Evolutionary conservation across 2,797 vertebrate genomes (phyloP), one percentile per base, ranked within the genome.

Genomic region (Phrynocephalus vlangalii): DNA sequence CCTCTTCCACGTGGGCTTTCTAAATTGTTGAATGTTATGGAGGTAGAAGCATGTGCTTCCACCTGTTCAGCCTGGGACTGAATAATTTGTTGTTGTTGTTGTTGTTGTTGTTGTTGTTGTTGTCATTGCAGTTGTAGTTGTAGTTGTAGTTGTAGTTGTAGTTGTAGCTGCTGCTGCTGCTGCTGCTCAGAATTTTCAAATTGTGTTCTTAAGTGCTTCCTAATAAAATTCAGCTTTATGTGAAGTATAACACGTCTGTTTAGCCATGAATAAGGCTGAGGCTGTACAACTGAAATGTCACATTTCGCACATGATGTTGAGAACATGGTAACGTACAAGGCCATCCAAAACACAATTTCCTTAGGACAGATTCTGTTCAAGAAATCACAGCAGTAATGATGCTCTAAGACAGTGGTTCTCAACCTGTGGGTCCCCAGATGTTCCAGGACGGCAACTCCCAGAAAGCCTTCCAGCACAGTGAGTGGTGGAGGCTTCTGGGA

Each of bases 361-460:
- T 33, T 76, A 56, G 70, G 75, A 81, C 26, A 16, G 68, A 88
- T 63, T 72, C 30, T 77, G n/a, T 79, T 63, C 38, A 84, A n/a
- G 76, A 52, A 81, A 85, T 56, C 52, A 50, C 52, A 13, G 52
- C 52, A 56, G 9, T 56, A 56, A 56, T 56, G 9, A 13, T 56
- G 52, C 13, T 56, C 48, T 44, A 44, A 44, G 38, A 44, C 38
- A 44, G 38, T 44, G 38, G 38, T 44, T 44, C 38, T 44, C 38
- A 44, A 44, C 38, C 38, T 44, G 38, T 44, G 38, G 38, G 38
- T 44, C 38, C 38, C 38, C 38, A 44, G 38, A 44, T 44, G 38
- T 44, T 44, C 38, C 38, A 5, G 38, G 38, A 44, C 38, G 5
- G 38, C 38, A 44, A 44, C 38, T 44, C 38, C 38, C 38, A 44